Conservation (phyloP, 1,140 invertebrate species). For the Lepidurus arcticus region DNA sequence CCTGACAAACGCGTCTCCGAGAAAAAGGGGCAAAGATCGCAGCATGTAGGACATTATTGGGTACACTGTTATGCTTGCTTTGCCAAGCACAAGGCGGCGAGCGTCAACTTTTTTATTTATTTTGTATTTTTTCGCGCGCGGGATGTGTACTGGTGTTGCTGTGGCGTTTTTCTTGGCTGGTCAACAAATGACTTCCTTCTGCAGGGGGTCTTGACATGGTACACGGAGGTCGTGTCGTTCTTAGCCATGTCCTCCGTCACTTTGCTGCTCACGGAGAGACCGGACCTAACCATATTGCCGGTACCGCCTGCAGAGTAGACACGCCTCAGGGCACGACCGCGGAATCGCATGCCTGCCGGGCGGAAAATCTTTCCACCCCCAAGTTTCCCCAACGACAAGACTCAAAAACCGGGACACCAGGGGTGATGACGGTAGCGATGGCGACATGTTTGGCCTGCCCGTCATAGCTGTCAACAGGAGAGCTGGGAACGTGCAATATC, state of each 20-base stretch:
- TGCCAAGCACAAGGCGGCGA: not conserved
- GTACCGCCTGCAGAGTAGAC: not conserved
- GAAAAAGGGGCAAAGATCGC: not conserved
- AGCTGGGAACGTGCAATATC: slow-evolving; percentile 19
- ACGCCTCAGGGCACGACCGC: not conserved
- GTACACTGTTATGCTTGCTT: slow-evolving; percentile 19
- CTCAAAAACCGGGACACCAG: not conserved
- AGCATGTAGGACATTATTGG: not conserved
- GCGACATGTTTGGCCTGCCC: slow-evolving; percentile 20
- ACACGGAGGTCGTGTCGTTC: slow-evolving; percentile 20
- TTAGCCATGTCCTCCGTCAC: slow-evolving; percentile 17
- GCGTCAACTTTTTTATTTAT: not conserved
- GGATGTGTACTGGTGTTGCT: not conserved
- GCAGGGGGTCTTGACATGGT: slow-evolving; percentile 8
- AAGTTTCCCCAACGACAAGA: not conserved
- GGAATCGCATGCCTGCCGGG: not conserved
- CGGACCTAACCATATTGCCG: slow-evolving; percentile 4
- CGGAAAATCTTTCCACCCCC: not conserved
- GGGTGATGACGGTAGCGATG: slow-evolving; percentile 20
- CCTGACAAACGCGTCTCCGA: not conserved
- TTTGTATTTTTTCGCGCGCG: not conserved
- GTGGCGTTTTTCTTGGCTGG: slow-evolving; percentile 9
- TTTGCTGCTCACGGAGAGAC: not conserved
- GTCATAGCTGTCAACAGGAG: slow-evolving; percentile 18
- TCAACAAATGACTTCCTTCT: slow-evolving; percentile 22